Percentiles rank a stretch among this genome's conserved stretches.
Conservation (phyloP, 1,140 invertebrate species). For the Hormaphis cornu region DNA sequence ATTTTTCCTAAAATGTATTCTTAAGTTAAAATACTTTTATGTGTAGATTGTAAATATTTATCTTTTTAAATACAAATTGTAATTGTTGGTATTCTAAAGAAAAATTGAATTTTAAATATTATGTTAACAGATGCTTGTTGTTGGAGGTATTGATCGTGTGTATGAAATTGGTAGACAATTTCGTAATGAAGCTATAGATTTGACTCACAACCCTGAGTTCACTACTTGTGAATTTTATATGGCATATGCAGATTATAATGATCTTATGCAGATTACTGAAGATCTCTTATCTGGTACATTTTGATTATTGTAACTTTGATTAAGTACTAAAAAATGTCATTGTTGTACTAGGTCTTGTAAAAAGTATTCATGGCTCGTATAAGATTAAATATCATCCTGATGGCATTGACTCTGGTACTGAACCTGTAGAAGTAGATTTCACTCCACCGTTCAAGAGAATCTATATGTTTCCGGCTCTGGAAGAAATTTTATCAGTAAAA, state of each 20-base stretch:
- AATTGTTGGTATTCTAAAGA: no score
- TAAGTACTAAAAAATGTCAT: not conserved
- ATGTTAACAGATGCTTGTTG: conserved; percentile 74
- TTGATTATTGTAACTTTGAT: conserved; percentile 53
- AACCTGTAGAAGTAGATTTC: conserved; percentile 85
- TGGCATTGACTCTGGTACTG: conserved; percentile 62
- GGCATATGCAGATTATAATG: conserved; percentile 98
- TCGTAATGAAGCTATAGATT: conserved; percentile 95
- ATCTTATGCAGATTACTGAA: conserved; percentile 89
- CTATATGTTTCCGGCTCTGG: conserved; percentile 83
- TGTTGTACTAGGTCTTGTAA: conserved; percentile 55
- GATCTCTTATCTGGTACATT: conserved; percentile 74
- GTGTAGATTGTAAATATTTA: no score
- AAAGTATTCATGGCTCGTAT: conserved; percentile 55
- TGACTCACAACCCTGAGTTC: conserved; percentile 99
- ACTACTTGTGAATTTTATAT: conserved; percentile 99
- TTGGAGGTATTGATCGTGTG: conserved; percentile 92
- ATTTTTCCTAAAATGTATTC: not conserved
- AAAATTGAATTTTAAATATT: no score
- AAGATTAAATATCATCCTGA: conserved; percentile 87
- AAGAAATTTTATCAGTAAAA: conserved; percentile 71
- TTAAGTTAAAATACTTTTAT: not conserved
- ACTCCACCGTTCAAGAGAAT: conserved; percentile 92
- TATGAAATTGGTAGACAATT: conserved; percentile 98
- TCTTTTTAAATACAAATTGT: not conserved